Evolutionary conservation across 2,113 vertebrate genomes (phyloP).

Genomic region (Oceanodroma tethys): DNA sequence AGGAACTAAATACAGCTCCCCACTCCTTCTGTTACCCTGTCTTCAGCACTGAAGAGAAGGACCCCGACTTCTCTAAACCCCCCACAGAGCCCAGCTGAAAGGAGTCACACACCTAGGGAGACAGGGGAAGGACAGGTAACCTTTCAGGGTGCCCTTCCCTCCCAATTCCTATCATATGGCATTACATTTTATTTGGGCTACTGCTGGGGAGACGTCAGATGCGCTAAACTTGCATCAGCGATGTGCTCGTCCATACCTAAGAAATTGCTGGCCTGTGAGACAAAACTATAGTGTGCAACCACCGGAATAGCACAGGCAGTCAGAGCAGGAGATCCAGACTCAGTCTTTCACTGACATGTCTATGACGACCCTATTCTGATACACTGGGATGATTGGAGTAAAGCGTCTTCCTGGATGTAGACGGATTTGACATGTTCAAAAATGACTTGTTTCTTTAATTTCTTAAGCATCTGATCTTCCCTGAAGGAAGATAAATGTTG

Average conservation of each 20-base stretch:
- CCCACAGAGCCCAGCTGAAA: not conserved
- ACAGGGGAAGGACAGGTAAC: not conserved
- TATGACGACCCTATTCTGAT: not conserved
- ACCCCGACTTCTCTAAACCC: not conserved
- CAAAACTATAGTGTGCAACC: not conserved
- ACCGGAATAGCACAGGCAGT: not conserved
- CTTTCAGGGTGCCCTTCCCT: not conserved
- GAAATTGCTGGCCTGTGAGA: too few species aligned
- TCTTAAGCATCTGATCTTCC: not conserved
- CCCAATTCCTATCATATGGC: not conserved
- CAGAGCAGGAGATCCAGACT: not conserved
- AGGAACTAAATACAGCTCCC: not conserved
- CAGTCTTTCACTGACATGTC: not conserved
- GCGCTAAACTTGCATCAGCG: too few species aligned
- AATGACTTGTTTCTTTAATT: not conserved
- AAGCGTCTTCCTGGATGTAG: not conserved
- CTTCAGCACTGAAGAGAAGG: not conserved
- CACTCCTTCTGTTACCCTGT: not conserved
- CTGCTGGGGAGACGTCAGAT: not conserved
- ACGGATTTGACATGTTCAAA: not conserved
- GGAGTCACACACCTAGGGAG: not conserved
- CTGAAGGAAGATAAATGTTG: not conserved
- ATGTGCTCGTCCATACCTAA: not conserved
- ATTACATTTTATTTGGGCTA: not conserved
- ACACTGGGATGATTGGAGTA: fast-evolving